Base-by-base conservation (phyloP, 1,140 invertebrate species). In the Aphelinus atriplicis region DNA sequence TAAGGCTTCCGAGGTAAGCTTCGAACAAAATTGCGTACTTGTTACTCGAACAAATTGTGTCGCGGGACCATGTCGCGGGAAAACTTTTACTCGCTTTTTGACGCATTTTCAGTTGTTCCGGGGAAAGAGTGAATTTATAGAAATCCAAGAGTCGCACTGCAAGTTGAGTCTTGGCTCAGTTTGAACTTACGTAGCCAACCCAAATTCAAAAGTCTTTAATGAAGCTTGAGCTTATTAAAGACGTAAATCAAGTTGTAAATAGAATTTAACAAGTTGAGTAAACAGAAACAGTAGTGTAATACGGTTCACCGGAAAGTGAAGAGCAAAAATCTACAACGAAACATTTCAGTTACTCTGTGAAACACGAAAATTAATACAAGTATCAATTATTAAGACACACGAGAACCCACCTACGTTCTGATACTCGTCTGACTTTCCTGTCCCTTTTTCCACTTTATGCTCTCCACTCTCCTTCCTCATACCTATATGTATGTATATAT, bases 351-450 rank as follows among this genome's bases (percentile, higher is more conserved):
- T 26, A 26, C 26, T 26, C 26, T 26, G 26, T 26, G 26, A 26
- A 26, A 26, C 26, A 26, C 26, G 26, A 58, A 76, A 76, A 76
- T 76, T 76, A 76, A 76, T 76, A 76, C 68, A 58, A 57, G 45
- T 66, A 76, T 76, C 74, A 76, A 76, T 76, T 71, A 76, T 76
- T 76, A 76, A 76, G 42, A 66, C 47, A 47, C 67, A 64, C 58
- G 46, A 68, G 0, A 26, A 26, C 26, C 26, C 26, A 26, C 26
- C 55, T 64, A 60, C 70, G 47, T 46, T 51, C 57, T 67, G 45
- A 61, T 67, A 55, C 62, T 42, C 57, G 56, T 62, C 58, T 68
- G 46, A 3, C 45, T 42, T 45, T 42, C 65, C 42, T 50, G 48
- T 74, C 65, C 60, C 62, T 65, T 75, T 69, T 71, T 75, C 73